Percentiles rank a stretch among this genome's conserved stretches.
phyloP scores from a whole-genome alignment of 1,140 invertebrate species.

The Bombus affinis region DNA sequence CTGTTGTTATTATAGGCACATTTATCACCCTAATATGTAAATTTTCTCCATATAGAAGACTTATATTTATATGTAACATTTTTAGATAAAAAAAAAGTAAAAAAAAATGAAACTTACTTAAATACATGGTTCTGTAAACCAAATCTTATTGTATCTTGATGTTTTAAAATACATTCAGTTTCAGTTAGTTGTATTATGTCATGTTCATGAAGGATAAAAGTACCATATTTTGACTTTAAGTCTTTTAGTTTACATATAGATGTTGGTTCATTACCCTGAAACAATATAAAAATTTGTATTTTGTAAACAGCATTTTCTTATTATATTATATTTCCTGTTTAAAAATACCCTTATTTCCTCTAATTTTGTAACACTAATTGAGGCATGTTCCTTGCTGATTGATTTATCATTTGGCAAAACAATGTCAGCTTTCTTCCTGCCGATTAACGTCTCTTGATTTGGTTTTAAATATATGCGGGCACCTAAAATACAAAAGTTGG shows the following conservation, averaged over 20 bases:
- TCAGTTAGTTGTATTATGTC: conserved; percentile 30
- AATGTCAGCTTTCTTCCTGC: conserved; percentile 60
- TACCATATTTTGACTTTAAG: conserved; percentile 65
- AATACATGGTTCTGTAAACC: conserved; percentile 62
- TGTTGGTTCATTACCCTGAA: conserved; percentile 18
- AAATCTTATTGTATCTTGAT: conserved; percentile 60
- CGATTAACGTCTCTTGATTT: conserved; percentile 18
- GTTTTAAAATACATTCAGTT: conserved; percentile 30
- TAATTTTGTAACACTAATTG: conserved; percentile 39
- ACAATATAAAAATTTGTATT: conserved; percentile 11
- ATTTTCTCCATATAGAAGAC: not conserved
- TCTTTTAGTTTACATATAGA: conserved; percentile 60
- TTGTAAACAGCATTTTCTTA: not conserved
- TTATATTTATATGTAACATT: not conserved
- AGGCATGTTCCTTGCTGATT: conserved; percentile 68
- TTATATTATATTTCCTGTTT: not conserved
- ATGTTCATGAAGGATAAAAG: conserved; percentile 31
- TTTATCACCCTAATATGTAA: conserved; percentile 51
- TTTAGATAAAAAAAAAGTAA: not conserved
- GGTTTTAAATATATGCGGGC: not conserved
- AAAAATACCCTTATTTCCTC: conserved; percentile 1
- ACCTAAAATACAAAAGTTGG: not conserved
- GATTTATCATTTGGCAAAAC: conserved; percentile 65
- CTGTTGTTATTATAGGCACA: conserved; percentile 44
- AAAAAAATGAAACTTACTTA: conserved; percentile 34